phyloP scores from a whole-genome alignment of 2,113 vertebrate genomes.

The Dicerorhinus sumatrensis region DNA sequence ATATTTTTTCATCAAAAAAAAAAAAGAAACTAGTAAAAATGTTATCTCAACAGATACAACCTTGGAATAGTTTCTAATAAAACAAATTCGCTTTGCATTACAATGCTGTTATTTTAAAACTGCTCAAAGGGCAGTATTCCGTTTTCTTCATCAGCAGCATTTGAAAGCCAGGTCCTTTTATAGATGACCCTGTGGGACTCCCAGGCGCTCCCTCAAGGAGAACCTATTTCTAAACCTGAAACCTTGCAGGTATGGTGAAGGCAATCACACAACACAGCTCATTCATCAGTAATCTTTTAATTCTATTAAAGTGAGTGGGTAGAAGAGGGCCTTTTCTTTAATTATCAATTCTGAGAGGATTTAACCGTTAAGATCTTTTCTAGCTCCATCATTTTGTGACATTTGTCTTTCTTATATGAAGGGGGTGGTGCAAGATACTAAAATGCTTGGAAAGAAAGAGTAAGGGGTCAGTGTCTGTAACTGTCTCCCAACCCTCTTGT shows the following conservation, averaged over 20 bases:
- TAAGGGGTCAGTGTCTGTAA: neutral
- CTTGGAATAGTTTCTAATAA: neutral
- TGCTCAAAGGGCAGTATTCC: neutral
- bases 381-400: neutral
- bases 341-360: neutral
- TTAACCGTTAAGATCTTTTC: neutral
- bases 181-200: neutral
- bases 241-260: neutral
- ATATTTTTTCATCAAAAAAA: neutral
- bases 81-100: slow-evolving; percentile 24
- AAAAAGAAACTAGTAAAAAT: neutral
- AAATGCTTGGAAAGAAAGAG: neutral
- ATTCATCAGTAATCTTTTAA: neutral
- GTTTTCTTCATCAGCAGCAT: neutral
- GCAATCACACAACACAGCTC: neutral
- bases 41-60: neutral
- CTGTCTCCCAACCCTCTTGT: neutral
- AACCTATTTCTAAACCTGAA: neutral
- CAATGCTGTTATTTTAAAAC: slow-evolving; percentile 7
- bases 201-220: neutral
- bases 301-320: neutral
- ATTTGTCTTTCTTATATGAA: neutral
- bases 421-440: neutral
- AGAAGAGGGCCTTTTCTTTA: neutral
- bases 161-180: neutral